phyloP scores from a whole-genome alignment of 1,140 invertebrate species.

The Drosophila tropicalis region DNA sequence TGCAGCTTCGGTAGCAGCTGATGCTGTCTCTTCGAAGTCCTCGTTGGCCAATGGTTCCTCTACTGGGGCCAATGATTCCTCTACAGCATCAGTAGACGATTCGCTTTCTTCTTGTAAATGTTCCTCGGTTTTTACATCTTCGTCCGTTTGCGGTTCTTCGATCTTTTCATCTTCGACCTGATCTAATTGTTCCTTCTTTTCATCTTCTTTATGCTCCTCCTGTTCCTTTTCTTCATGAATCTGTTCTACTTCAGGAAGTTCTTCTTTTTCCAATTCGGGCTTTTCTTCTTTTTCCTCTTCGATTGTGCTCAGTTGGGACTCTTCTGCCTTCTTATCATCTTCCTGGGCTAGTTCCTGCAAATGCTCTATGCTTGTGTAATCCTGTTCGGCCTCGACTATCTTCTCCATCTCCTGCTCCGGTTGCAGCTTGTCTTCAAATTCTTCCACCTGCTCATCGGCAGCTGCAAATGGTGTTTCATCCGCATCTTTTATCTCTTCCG shows the following conservation, averaged over 20 bases:
- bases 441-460: slow-evolving; percentile 5
- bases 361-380: slow-evolving; percentile 52
- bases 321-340: background rate
- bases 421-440: slow-evolving; percentile 3
- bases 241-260: background rate
- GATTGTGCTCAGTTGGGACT: background rate
- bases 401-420: background rate
- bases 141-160: background rate
- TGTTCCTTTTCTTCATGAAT: background rate
- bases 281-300: slow-evolving; percentile 5
- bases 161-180: background rate
- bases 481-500: slow-evolving; percentile 7
- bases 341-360: slow-evolving; percentile 26
- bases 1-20: slow-evolving; percentile 31
- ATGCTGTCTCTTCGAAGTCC: background rate
- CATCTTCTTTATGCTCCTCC: background rate
- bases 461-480: slow-evolving; percentile 7
- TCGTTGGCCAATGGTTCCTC: slow-evolving; percentile 4
- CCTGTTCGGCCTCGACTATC: slow-evolving; percentile 24
- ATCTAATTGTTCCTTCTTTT: background rate
- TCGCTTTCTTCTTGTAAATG: background rate
- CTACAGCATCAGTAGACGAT: background rate
- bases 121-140: background rate
- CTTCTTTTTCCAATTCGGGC: slow-evolving; percentile 2
- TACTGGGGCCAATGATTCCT: slow-evolving; percentile 19